Evolutionary conservation across 2,888 invertebrate species (phyloP).

Genomic region (Gymnoscelis rufifasciata): DNA sequence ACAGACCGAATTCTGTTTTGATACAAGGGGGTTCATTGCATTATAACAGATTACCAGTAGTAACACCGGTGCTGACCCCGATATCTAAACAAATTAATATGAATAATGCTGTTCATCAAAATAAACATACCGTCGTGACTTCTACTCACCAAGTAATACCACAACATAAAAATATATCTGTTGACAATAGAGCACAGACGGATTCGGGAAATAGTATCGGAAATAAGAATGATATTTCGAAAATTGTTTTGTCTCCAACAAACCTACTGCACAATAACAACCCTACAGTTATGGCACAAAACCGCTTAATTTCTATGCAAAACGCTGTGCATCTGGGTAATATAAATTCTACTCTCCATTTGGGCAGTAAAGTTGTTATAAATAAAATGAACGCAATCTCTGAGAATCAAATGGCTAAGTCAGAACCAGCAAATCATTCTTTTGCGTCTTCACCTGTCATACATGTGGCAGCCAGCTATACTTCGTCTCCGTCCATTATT

Average conservation of each 20-base stretch:
- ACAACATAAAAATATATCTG: constrained; percentile 60
- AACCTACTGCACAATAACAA: constrained; percentile 56
- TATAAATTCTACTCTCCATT: constrained; percentile 54
- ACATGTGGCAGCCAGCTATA: constrained; percentile 57
- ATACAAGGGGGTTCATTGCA: constrained; percentile 69
- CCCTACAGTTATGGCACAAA: constrained; percentile 67
- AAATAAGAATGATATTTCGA: constrained; percentile 51
- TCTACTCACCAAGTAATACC: constrained; percentile 47
- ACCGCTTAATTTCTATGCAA: constrained; percentile 68
- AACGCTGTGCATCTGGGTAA: constrained; percentile 59
- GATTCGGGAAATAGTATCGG: constrained; percentile 49
- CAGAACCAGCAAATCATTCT: constrained; percentile 50
- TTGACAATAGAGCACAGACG: constrained; percentile 52
- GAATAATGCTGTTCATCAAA: constrained; percentile 64
- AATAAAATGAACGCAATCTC: constrained; percentile 51
- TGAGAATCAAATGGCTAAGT: constrained; percentile 52
- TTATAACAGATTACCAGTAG: constrained; percentile 78
- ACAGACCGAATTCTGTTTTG: constrained; percentile 65
- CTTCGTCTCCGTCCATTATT: constrained; percentile 50
- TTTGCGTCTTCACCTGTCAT: constrained; percentile 56
- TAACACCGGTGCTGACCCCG: constrained; percentile 77
- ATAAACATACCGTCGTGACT: constrained; percentile 48
- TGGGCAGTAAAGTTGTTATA: constrained; percentile 61
- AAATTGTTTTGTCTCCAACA: constrained; percentile 66
- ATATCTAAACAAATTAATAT: constrained; percentile 78